phyloP scores from a whole-genome alignment of 2,888 invertebrate genomes.

The Xestia sexstrigata region DNA sequence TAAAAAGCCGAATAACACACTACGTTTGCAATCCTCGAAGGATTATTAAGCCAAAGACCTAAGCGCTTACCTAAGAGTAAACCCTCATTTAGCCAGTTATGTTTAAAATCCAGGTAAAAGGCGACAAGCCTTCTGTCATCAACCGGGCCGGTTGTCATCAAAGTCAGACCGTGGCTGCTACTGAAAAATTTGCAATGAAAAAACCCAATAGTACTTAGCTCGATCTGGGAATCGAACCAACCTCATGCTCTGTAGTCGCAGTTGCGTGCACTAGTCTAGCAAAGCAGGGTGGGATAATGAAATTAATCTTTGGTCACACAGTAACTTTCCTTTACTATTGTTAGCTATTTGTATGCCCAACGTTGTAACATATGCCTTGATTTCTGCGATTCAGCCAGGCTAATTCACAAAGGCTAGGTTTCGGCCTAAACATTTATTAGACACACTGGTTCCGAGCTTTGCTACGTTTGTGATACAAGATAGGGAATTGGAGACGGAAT shows the following conservation, averaged over 20 bases:
- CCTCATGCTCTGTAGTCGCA: not conserved
- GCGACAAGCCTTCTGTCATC: not conserved
- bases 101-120: not conserved
- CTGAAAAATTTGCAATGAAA: not conserved
- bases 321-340: not conserved
- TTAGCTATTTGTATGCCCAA: conserved; percentile 23
- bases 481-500: not conserved
- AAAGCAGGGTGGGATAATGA: not conserved
- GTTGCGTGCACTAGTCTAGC: not conserved
- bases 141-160: not conserved
- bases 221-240: not conserved
- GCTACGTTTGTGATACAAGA: conserved; percentile 27
- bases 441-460: not conserved
- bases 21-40: too few relatives aligned
- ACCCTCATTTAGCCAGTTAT: not conserved
- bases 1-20: too few relatives aligned
- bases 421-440: conserved; percentile 15
- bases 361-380: not conserved
- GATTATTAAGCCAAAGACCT: not conserved
- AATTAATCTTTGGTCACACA: not conserved
- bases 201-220: not conserved
- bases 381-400: conserved; percentile 7
- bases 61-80: not conserved
- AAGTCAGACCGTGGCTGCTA: not conserved
- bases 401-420: conserved; percentile 44